Conservation (phyloP, 2,797 vertebrate species). For the Vultur gryphus region DNA sequence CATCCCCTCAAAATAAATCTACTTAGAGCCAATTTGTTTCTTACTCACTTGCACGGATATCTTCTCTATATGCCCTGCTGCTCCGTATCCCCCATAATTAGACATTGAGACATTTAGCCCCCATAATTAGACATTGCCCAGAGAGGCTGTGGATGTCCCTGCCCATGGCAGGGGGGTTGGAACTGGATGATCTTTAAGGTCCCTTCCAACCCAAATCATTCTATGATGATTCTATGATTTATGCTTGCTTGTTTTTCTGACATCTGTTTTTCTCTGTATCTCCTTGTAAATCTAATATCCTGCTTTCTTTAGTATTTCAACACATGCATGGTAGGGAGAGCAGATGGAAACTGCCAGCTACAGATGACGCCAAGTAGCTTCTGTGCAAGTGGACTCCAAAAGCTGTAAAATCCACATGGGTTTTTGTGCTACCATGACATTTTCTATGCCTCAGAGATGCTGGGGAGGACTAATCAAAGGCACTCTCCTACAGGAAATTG, state of each 20-base stretch:
- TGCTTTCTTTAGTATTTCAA: not conserved
- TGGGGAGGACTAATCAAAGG: not conserved
- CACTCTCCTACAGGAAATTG: not conserved
- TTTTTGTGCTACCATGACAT: not conserved
- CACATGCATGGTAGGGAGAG: not conserved
- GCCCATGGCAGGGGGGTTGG: too few species aligned
- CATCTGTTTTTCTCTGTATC: not conserved
- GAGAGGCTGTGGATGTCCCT: not conserved
- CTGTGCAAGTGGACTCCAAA: not conserved
- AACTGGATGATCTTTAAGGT: too few species aligned
- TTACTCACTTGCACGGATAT: not conserved
- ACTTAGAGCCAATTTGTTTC: slow-evolving; percentile 7
- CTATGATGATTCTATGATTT: not conserved
- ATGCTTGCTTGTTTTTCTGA: not conserved
- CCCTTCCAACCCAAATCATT: too few species aligned
- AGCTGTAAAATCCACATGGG: not conserved
- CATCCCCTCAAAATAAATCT: not conserved
- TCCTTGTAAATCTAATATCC: not conserved
- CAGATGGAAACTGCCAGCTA: slow-evolving; percentile 19
- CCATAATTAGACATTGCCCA: not conserved
- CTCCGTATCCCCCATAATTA: not conserved
- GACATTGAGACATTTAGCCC: not conserved
- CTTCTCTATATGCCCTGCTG: not conserved
- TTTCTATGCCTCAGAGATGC: not conserved
- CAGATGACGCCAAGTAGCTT: not conserved